Evolutionary conservation across 1,140 invertebrate species (phyloP), one percentile per base, ranked within the genome.

Genomic region (Solen grandis): DNA sequence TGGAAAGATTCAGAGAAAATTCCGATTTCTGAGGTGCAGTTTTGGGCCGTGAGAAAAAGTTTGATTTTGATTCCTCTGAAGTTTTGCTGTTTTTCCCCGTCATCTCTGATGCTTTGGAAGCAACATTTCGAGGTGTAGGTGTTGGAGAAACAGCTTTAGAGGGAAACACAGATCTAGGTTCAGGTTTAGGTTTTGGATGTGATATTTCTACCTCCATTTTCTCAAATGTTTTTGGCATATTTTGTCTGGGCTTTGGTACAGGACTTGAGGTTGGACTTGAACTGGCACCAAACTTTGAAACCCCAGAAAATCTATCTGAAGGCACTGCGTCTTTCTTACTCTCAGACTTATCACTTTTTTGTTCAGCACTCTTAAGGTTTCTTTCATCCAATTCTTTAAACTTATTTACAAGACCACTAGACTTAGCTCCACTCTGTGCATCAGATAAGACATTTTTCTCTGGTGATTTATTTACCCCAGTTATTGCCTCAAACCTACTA

Each of bases 241-340:
- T 50, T 13, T 73, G n/a, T 35, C 82, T 81, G 55, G 84, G 72
- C 46, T 76, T 84, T 35, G 84, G 73, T 25, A 82, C 80, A 60
- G 82, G 82, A 50, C n/a, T 33, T n/a, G n/a, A n/a, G n/a, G n/a
- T n/a, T n/a, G n/a, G n/a, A n/a, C n/a, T n/a, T n/a, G n/a, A n/a
- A n/a, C n/a, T n/a, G n/a, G n/a, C n/a, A n/a, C n/a, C n/a, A n/a
- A n/a, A n/a, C n/a, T n/a, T n/a, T n/a, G n/a, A n/a, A n/a, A n/a
- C n/a, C n/a, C n/a, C n/a, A n/a, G n/a, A n/a, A n/a, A n/a, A n/a
- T n/a, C n/a, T n/a, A n/a, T n/a, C n/a, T n/a, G n/a, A n/a, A 16
- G 62, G 16, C n/a, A n/a, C n/a, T n/a, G n/a, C n/a, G n/a, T n/a
- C n/a, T n/a, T n/a, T n/a, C n/a, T n/a, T 50, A 57, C 33, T 27